A percentile compares a stretch with the other conserved stretches of the same genome.
Evolutionary conservation across 1,140 invertebrate genomes (phyloP).

Genomic region (Pantala flavescens): DNA sequence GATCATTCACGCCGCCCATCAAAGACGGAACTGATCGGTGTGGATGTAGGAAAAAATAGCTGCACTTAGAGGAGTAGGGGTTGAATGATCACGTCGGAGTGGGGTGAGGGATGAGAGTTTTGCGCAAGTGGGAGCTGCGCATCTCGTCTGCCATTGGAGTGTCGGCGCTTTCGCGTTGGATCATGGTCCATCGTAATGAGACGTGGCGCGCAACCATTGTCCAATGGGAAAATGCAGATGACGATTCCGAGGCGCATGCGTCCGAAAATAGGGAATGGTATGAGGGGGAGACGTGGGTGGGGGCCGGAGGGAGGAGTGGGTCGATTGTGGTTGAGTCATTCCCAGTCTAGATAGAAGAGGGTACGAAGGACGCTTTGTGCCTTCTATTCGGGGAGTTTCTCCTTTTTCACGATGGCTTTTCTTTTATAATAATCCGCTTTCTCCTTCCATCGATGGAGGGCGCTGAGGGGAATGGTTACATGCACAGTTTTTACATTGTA

Average conservation of each 20-base stretch:
- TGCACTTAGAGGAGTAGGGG: not conserved
- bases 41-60: not conserved
- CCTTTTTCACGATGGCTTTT: not conserved
- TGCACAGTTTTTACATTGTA: not conserved
- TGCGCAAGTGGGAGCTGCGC: not conserved
- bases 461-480: not conserved
- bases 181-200: not conserved
- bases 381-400: not conserved
- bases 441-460: not conserved
- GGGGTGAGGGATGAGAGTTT: not conserved
- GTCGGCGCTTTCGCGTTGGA: not conserved
- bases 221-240: not conserved
- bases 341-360: not conserved
- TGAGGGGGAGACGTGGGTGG: too few species aligned
- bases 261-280: not conserved
- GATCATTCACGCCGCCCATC: not conserved
- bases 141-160: not conserved
- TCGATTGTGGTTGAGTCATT: slow-evolving; percentile 4
- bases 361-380: not conserved
- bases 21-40: not conserved
- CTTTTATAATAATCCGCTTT: not conserved
- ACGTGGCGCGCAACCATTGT: not conserved
- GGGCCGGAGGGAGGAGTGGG: not conserved
- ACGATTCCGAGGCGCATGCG: not conserved
- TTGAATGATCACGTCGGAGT: not conserved